Conservation (phyloP, 2,888 invertebrate species). For the Argyresthia goedartella region DNA sequence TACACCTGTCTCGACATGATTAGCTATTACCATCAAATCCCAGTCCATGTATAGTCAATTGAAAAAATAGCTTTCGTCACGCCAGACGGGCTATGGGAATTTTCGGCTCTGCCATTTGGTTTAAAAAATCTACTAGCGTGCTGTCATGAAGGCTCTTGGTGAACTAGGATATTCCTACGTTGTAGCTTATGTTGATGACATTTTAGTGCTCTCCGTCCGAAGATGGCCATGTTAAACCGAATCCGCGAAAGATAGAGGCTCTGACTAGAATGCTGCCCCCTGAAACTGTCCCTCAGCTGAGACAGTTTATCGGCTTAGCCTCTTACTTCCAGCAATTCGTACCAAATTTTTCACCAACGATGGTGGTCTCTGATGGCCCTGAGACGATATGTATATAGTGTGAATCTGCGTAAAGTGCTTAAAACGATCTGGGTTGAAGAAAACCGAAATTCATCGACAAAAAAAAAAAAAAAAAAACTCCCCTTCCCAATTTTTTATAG, state of each 20-base stretch:
- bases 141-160: no score
- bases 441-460: no score
- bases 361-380: no score
- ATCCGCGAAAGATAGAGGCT: background rate
- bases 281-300: background rate
- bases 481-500: no score
- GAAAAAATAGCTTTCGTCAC: background rate
- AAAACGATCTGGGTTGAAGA: no score
- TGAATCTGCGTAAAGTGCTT: no score
- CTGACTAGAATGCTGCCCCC: background rate
- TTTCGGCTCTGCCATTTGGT: no score
- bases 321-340: background rate
- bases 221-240: background rate
- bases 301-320: constrained; percentile 1
- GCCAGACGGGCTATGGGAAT: background rate
- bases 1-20: background rate
- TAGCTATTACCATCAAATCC: background rate
- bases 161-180: no score
- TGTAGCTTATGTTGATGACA: no score
- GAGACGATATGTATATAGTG: no score
- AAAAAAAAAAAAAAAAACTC: no score
- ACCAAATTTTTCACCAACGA: background rate
- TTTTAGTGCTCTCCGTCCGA: no score
- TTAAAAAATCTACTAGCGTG: background rate
- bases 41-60: background rate